Base-by-base conservation (phyloP, 2,797 vertebrate genomes). In the Enteromius mattozi region DNA sequence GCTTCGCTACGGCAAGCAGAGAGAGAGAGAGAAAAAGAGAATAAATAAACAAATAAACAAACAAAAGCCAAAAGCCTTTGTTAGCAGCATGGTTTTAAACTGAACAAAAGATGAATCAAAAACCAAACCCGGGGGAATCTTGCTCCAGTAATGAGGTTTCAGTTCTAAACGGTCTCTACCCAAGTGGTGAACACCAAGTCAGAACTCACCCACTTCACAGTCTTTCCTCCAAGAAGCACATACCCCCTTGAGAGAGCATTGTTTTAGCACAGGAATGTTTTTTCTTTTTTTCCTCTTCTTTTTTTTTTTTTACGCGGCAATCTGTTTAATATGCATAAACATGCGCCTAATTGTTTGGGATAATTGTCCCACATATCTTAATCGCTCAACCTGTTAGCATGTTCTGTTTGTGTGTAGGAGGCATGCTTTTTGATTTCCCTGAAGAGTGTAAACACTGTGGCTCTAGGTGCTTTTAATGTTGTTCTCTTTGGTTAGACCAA, bases 91-190 rank as follows among this genome's bases (percentile, higher is more conserved):
- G 24, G 47, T 40, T 74, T 37, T 63, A 77, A 63, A 51, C 35
- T 12, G 65, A 83, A n/a, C 63, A 59, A 80, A 70, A 70, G 66
- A 33, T 79, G 70, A 70, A 65, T 75, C 54, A 45, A 63, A 63
- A 83, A 61, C 14, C 16, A 82, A 68, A 33, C 63, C 49, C 16
- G 4, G 17, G 76, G 45, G 54, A 49, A 59, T 54, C 49, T 51
- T 45, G 56, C 27, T 82, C n/a, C 37, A 59, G 19, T 82, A 72
- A 86, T 83, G 76, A 86, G n/a, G 65, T 80, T 71, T 35, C 49
- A 47, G 27, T 78, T 82, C 74, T 45, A 54, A 40, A 16, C 5
- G 4, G 19, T 49, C 27, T 33, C 37, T 40, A 49, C 40, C 56
- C 72, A 82, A 65, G 51, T 27, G 47, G 13, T 45, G 35, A 45